Conservation (phyloP, 1,140 invertebrate species). For the Lycorma delicatula region DNA sequence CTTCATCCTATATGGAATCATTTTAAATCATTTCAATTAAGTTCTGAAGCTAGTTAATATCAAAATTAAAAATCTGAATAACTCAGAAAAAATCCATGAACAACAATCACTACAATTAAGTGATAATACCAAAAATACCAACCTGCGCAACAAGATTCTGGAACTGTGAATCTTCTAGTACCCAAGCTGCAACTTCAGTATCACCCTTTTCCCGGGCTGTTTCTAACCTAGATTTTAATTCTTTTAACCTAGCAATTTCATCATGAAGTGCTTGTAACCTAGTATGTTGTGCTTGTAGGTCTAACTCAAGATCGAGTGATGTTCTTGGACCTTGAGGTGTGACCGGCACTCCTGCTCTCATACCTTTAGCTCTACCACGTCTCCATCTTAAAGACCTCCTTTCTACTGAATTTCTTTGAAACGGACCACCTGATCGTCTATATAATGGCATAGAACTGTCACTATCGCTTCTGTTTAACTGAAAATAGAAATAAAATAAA, state of each 20-base stretch:
- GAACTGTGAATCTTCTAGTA: slow-evolving; percentile 78
- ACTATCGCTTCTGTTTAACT: slow-evolving; percentile 90
- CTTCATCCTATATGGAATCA: too few species aligned
- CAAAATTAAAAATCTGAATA: too few species aligned
- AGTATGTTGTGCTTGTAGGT: slow-evolving; percentile 81
- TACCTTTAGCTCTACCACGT: slow-evolving; percentile 32
- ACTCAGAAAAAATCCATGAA: too few species aligned
- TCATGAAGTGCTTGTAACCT: slow-evolving; percentile 70
- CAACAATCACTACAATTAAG: too few species aligned
- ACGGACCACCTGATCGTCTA: slow-evolving; percentile 56
- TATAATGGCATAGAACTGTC: slow-evolving; percentile 94
- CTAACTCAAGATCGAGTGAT: slow-evolving; percentile 84
- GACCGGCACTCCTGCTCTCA: slow-evolving; percentile 7
- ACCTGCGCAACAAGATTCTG: slow-evolving; percentile 63
- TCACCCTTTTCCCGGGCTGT: slow-evolving; percentile 66
- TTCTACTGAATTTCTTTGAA: slow-evolving; percentile 83
- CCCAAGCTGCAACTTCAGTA: slow-evolving; percentile 68
- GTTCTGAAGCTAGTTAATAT: too few species aligned
- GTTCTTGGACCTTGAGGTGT: slow-evolving; percentile 49
- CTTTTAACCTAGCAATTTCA: slow-evolving; percentile 70
- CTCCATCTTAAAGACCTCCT: slow-evolving; percentile 76
- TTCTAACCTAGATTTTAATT: slow-evolving; percentile 56
- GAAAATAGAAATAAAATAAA: slow-evolving; percentile 36
- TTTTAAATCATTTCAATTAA: too few species aligned
- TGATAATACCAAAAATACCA: slow-evolving; percentile 20